Percentiles rank a stretch among this genome's conserved stretches.
Conservation (phyloP, 1,140 invertebrate species). For the Sogatella furcifera region DNA sequence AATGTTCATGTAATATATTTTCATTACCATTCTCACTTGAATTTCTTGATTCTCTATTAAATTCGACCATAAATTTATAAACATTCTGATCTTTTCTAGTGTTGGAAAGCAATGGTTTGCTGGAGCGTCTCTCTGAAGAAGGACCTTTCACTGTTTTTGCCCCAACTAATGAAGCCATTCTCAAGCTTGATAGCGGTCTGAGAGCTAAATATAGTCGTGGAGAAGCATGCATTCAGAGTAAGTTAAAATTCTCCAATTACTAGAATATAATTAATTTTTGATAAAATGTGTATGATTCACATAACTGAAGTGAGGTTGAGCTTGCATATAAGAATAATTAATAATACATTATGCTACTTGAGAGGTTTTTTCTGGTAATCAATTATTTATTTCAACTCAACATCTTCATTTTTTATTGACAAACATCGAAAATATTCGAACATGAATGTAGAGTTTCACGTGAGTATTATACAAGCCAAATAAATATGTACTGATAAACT, state of each 20-base stretch:
- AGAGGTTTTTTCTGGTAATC: too few species aligned
- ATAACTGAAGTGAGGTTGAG: too few species aligned
- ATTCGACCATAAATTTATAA: neutral
- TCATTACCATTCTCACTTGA: neutral
- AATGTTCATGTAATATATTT: neutral
- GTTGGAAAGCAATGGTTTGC: conserved; percentile 30
- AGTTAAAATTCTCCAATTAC: conserved; percentile 1
- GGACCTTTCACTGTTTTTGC: conserved; percentile 42
- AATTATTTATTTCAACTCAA: too few species aligned
- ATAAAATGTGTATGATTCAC: too few species aligned
- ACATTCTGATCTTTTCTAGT: conserved; percentile 26
- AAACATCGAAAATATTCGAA: too few species aligned
- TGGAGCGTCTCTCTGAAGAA: conserved; percentile 31
- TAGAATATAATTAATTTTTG: too few species aligned
- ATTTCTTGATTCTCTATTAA: neutral
- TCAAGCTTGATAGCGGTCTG: conserved; percentile 29
- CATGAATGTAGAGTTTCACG: too few species aligned
- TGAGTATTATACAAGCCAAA: too few species aligned
- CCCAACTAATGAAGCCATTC: conserved; percentile 38
- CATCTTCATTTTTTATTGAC: too few species aligned
- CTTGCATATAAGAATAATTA: too few species aligned
- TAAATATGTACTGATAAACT: too few species aligned
- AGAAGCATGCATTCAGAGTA: conserved; percentile 23
- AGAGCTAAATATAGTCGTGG: conserved; percentile 15
- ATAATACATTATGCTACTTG: too few species aligned